These are phyloP conservation scores for Neotoxoptera formosana DNA, from an alignment of 1,140 invertebrate genomes.

Conservation along the genomic window DNA sequence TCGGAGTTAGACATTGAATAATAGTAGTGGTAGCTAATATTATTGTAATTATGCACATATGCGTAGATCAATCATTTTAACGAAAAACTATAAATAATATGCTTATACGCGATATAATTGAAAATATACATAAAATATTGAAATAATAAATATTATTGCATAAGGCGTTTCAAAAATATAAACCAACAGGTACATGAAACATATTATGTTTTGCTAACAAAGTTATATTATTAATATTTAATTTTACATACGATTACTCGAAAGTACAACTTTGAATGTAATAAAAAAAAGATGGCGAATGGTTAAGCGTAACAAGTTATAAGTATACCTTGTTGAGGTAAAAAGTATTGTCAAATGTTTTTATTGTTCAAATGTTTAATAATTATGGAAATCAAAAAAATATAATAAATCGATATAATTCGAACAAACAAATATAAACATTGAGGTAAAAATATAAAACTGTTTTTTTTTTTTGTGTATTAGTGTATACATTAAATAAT, in stretches of 20 bases:
- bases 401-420: background rate
- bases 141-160: background rate
- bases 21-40: background rate
- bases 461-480: background rate
- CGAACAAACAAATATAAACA: background rate
- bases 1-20: background rate
- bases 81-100: slow-evolving; percentile 3
- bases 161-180: background rate
- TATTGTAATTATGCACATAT: background rate
- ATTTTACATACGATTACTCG: background rate
- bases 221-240: background rate
- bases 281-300: background rate
- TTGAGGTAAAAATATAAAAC: no score
- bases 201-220: background rate
- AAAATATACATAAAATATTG: slow-evolving; percentile 4
- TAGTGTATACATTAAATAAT: background rate
- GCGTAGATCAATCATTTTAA: background rate
- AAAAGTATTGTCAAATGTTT: background rate
- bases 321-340: background rate
- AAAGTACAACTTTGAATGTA: background rate
- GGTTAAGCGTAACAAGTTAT: background rate
- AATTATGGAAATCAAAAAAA: background rate
- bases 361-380: background rate
- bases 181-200: background rate
- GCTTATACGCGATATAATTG: background rate